These are phyloP conservation scores for Peromyscus eremicus DNA, from an alignment of 2,797 vertebrate genomes.

Conservation along the genomic window DNA sequence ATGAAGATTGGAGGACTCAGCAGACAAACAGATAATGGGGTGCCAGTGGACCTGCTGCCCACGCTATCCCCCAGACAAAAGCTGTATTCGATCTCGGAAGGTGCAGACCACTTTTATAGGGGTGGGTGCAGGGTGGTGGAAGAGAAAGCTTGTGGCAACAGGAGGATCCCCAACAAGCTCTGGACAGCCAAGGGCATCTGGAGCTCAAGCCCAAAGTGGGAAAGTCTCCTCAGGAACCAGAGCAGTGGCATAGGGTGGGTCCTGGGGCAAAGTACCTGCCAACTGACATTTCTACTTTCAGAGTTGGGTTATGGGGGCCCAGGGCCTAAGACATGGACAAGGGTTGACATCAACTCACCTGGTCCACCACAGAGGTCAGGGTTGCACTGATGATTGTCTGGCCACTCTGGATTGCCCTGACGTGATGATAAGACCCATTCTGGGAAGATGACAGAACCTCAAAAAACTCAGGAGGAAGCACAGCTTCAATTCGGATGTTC, in stretches of 20 bases:
- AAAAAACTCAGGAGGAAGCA: constrained; percentile 92
- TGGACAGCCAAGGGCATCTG: neutral
- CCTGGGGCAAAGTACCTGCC: rapidly evolving
- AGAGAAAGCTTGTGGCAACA: neutral
- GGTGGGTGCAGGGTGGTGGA: neutral
- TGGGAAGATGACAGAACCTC: constrained; percentile 92
- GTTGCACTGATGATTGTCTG: constrained; percentile 92
- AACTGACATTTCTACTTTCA: neutral
- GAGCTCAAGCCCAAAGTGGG: neutral
- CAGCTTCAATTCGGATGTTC: constrained; percentile 93
- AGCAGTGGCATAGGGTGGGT: neutral
- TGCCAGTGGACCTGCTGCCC: neutral
- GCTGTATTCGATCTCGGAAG: neutral
- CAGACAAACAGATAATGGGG: neutral
- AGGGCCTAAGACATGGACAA: rapidly evolving
- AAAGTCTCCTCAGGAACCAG: neutral
- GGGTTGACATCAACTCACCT: constrained; percentile 85
- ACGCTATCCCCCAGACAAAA: neutral
- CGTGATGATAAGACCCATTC: constrained; percentile 95
- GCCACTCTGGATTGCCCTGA: constrained; percentile 91
- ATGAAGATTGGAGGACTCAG: neutral
- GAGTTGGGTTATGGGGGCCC: neutral
- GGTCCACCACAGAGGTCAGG: constrained; percentile 93
- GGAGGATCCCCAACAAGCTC: neutral
- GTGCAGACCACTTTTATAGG: neutral